Evolutionary conservation across 2,113 vertebrate genomes (phyloP), one percentile per base, ranked within the genome.

Genomic region (Hyperopisus bebe): DNA sequence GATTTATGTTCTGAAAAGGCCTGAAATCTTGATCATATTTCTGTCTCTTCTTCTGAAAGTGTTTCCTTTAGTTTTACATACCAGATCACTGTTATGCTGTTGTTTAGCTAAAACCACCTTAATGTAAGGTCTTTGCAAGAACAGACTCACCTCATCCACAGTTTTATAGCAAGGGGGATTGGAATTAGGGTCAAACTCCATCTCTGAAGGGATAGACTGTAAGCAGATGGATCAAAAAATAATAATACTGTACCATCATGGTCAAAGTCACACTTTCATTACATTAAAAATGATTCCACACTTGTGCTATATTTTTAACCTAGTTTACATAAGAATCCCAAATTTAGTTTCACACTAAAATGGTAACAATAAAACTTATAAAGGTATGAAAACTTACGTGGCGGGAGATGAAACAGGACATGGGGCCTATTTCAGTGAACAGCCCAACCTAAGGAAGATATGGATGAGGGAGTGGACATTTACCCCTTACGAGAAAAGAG

Each of bases 351-450:
- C 35, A 77, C 58, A 66, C 1, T 70, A 31, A 70, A 31, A 70
- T 11, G n/a, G 31, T 13, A 31, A 31, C 4, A 70, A 70, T 31
- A 70, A 70, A 70, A 13, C 62, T 11, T 31, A 31, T 70, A 82
- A 82, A 24, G 77, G 77, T 21, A 82, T 82, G 17, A 82, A 82
- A 82, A 82, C 98, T 96, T 93, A 98, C 98, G 48, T 98, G 98
- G 35, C 98, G 96, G 51, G 98, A 98, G 88, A 98, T 98, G 93
- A 98, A 98, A 93, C 98, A 98, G n/a, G 98, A 97, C 98, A 98
- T 98, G 35, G 98, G 98, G 1, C 98, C 98, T 7, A 98, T 98
- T 95, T 98, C 98, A 74, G 98, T 98, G 94, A 98, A 98, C 74
- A 98, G 95, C 24, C 98, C 98, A 84, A 98, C 97, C 98, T 98